A percentile compares a stretch with the other conserved stretches of the same genome.
These are phyloP conservation scores for Sus cebifrons DNA, from an alignment of 2,797 vertebrate genomes.

Conservation along the genomic window DNA sequence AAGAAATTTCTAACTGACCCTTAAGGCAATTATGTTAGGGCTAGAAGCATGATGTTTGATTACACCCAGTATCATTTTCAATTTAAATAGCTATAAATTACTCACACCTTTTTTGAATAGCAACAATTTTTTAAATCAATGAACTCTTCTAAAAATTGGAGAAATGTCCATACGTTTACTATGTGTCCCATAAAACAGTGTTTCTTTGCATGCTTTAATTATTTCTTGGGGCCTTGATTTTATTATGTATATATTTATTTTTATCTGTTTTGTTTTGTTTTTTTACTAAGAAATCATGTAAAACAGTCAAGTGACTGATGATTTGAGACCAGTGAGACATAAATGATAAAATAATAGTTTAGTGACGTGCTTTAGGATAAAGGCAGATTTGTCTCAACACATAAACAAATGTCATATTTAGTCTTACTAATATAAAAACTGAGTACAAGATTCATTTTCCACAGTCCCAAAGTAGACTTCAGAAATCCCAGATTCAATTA, in stretches of 20 bases:
- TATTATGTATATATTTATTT: conserved; percentile 61
- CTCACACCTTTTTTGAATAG: conserved; percentile 42
- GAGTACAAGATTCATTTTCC: conserved; percentile 31
- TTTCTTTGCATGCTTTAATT: conserved; percentile 64
- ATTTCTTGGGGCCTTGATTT: conserved; percentile 64
- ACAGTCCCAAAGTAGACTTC: neutral
- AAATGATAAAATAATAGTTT: conserved; percentile 52
- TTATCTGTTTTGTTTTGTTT: neutral
- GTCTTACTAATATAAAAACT: neutral
- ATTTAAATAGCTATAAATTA: conserved; percentile 78
- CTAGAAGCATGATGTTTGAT: conserved; percentile 69
- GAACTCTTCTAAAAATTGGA: conserved; percentile 60
- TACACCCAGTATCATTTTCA: conserved; percentile 69
- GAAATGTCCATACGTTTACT: conserved; percentile 62
- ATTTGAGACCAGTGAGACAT: conserved; percentile 24
- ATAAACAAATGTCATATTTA: conserved; percentile 32
- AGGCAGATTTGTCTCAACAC: neutral
- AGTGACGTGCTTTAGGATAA: conserved; percentile 37
- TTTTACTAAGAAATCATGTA: conserved; percentile 51
- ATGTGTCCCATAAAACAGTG: conserved; percentile 26
- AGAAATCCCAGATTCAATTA: neutral
- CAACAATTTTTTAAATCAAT: conserved; percentile 75
- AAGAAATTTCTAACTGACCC: conserved; percentile 75
- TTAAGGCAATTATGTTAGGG: conserved; percentile 72
- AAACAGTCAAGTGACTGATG: neutral